A percentile compares a stretch with the other conserved stretches of the same genome.
Evolutionary conservation across 2,797 vertebrate species (phyloP).

Genomic region (Muraenolepis orangiensis): DNA sequence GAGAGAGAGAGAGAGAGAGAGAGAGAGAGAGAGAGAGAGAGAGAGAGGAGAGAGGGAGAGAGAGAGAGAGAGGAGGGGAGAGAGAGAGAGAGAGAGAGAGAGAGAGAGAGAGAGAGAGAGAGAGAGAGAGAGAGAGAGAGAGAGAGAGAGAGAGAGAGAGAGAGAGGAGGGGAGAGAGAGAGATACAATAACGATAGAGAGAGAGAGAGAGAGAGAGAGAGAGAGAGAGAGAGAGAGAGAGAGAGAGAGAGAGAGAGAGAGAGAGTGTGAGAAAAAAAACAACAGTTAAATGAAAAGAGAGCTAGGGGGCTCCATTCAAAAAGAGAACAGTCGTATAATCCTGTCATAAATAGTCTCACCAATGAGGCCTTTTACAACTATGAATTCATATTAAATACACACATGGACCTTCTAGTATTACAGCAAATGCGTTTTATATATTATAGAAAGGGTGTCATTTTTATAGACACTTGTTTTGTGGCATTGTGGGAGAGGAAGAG

Average conservation of each 20-base stretch:
- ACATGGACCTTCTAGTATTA: not conserved
- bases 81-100: too few relatives aligned
- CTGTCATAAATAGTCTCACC: not conserved
- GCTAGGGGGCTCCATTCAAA: not conserved
- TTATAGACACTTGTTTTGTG: not conserved
- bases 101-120: too few relatives aligned
- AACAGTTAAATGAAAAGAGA: not conserved
- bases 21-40: too few relatives aligned
- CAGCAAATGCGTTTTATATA: not conserved
- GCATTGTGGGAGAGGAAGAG: not conserved
- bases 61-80: too few relatives aligned
- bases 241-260: not conserved
- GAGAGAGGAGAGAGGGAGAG: too few relatives aligned
- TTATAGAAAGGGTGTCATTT: not conserved
- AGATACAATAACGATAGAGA: not conserved
- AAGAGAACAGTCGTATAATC: not conserved
- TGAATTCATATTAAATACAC: not conserved
- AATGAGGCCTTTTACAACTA: not conserved
- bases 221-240: slow-evolving; percentile 3
- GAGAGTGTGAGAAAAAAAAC: not conserved
- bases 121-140: too few relatives aligned
- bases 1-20: not conserved
- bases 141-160: too few relatives aligned
- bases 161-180: too few relatives aligned
- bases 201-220: not conserved